Evolutionary conservation across 2,888 invertebrate species (phyloP), one percentile per base, ranked within the genome.

Genomic region (Oxyscelio sp.): DNA sequence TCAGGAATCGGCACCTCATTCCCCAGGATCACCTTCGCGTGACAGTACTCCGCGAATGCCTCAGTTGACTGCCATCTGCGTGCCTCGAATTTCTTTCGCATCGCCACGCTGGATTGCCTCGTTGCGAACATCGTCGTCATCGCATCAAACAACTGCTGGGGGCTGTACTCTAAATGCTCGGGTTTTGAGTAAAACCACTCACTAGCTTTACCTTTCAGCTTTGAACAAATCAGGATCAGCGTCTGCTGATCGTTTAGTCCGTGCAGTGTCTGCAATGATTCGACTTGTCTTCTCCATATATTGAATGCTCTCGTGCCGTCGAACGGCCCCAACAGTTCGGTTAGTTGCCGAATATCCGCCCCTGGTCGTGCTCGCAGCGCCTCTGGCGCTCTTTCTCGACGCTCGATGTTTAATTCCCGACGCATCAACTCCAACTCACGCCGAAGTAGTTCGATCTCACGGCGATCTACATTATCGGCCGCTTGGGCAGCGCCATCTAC

Each of bases 171-270:
- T 3, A 65, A 21, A 13, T 50, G 38, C 11, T 65, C 65, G 13
- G 50, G 65, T 15, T 65, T 65, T 1, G 65, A 65, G 24, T 65
- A 45, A n/a, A n/a, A n/a, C n/a, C n/a, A n/a, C n/a, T n/a, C n/a
- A n/a, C n/a, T n/a, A n/a, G n/a, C n/a, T n/a, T 21, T 15, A 65
- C 65, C 65, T 15, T 43, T 61, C n/a, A 61, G 11, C 8, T 43
- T 61, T 1, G 59, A 59, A 17, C 59, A 59, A 1, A 59, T 59
- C 22, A 59, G 19, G 1, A 38, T 4, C 22, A 13, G 21, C 13
- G 22, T 21, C 22, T 59, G 59, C 13, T 40, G 19, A n/a, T 59
- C 40, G 9, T 6, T 40, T 3, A 59, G 59, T 11, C 15, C 8
- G 34, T 61, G 6, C 2, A 61, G 22, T 6, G 15, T 21, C 3